These are phyloP conservation scores for Falco rusticolus DNA, from an alignment of 2,797 vertebrate species.

Conservation along the genomic window DNA sequence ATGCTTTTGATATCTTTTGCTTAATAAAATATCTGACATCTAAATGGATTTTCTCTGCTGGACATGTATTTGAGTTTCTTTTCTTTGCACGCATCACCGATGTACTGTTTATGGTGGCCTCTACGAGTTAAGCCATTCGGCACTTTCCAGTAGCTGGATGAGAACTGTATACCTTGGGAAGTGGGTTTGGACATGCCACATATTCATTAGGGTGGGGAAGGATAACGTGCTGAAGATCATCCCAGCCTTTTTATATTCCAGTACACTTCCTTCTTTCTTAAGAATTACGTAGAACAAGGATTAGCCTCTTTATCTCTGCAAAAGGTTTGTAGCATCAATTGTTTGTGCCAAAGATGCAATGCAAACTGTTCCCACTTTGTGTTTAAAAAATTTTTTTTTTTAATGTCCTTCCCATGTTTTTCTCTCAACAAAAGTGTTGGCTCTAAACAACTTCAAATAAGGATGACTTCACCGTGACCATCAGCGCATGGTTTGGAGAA, in stretches of 20 bases:
- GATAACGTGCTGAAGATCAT: background rate
- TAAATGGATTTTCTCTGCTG: background rate
- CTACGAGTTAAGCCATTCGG: background rate
- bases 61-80: background rate
- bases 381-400: background rate
- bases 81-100: too few relatives aligned
- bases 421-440: background rate
- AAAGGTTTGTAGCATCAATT: background rate
- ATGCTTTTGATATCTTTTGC: background rate
- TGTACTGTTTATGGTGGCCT: background rate
- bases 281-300: background rate
- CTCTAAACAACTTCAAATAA: background rate
- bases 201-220: background rate
- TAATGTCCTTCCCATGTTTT: background rate
- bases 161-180: background rate
- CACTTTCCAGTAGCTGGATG: background rate
- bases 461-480: background rate
- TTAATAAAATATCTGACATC: background rate
- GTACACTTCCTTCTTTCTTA: background rate
- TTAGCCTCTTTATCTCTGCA: background rate
- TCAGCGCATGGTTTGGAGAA: background rate
- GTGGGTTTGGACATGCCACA: background rate
- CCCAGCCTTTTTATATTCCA: background rate
- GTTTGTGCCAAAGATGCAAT: background rate
- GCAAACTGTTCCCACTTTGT: background rate